Conservation (phyloP, 2,113 vertebrate genomes). For the Tetrao urogallus region DNA sequence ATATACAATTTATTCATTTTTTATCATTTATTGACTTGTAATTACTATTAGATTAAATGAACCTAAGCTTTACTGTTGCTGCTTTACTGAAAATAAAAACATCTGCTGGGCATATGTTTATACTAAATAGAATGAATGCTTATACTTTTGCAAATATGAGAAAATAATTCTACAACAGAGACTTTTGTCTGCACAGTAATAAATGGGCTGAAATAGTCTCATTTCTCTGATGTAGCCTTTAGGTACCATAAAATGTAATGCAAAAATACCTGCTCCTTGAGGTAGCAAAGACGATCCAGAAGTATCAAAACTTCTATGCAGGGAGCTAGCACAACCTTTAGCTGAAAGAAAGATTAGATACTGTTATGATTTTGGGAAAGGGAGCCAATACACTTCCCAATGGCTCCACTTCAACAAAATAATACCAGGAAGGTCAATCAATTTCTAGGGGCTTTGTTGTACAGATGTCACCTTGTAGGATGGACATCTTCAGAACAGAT, state of each 20-base stretch:
- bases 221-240: constrained; percentile 46
- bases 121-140: constrained; percentile 48
- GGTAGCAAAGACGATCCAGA: constrained; percentile 94
- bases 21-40: constrained; percentile 62
- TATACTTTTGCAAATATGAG: constrained; percentile 64
- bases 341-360: constrained; percentile 78
- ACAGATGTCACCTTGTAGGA: background rate
- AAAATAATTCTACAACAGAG: constrained; percentile 57
- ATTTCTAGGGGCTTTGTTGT: background rate
- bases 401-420: constrained; percentile 18
- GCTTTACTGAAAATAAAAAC: constrained; percentile 70
- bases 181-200: constrained; percentile 27
- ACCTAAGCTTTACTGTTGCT: constrained; percentile 64
- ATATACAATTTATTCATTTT: constrained; percentile 28
- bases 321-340: constrained; percentile 94
- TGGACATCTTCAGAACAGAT: constrained; percentile 52
- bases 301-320: constrained; percentile 95
- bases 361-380: constrained; percentile 3
- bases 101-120: constrained; percentile 74
- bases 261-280: constrained; percentile 93
- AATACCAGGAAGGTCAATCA: constrained; percentile 1
- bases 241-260: constrained; percentile 56
- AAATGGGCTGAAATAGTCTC: constrained; percentile 33
- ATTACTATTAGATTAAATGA: constrained; percentile 74
- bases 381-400: background rate